These are phyloP conservation scores for Teinopalpus imperialis DNA, from an alignment of 2,888 invertebrate species.

Conservation along the genomic window DNA sequence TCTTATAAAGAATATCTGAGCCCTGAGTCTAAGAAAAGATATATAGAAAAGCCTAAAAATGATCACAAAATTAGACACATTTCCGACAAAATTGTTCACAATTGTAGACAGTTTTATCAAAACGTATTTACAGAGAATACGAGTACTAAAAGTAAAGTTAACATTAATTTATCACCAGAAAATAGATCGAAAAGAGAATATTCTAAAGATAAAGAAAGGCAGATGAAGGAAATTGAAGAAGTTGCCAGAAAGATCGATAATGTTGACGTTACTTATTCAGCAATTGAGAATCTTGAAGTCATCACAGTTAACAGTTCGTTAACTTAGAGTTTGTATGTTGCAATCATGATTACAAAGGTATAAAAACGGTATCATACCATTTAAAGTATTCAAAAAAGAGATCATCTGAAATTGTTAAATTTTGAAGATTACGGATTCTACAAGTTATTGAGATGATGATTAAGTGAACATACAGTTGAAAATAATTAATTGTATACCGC, in stretches of 20 bases:
- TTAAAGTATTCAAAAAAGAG: no score
- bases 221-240: slow-evolving; percentile 28
- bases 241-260: slow-evolving; percentile 28
- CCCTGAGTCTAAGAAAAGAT: slow-evolving; percentile 36
- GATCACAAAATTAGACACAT: slow-evolving; percentile 23
- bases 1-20: slow-evolving; percentile 35
- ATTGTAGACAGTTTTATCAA: slow-evolving; percentile 39
- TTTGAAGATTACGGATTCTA: no score
- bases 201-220: slow-evolving; percentile 25
- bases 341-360: no score
- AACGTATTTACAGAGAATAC: slow-evolving; percentile 21
- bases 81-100: slow-evolving; percentile 32
- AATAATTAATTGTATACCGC: no score
- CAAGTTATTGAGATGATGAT: no score
- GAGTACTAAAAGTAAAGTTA: slow-evolving; percentile 16
- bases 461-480: no score
- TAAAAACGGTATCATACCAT: no score
- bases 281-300: no score
- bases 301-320: no score
- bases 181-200: slow-evolving; percentile 27
- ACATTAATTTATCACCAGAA: neutral
- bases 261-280: slow-evolving; percentile 23
- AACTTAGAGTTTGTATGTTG: no score
- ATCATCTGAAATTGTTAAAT: no score
- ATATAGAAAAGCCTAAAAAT: slow-evolving; percentile 18